These are phyloP conservation scores for Adelosebastes latens DNA, from an alignment of 2,797 vertebrate species.

Conservation along the genomic window DNA sequence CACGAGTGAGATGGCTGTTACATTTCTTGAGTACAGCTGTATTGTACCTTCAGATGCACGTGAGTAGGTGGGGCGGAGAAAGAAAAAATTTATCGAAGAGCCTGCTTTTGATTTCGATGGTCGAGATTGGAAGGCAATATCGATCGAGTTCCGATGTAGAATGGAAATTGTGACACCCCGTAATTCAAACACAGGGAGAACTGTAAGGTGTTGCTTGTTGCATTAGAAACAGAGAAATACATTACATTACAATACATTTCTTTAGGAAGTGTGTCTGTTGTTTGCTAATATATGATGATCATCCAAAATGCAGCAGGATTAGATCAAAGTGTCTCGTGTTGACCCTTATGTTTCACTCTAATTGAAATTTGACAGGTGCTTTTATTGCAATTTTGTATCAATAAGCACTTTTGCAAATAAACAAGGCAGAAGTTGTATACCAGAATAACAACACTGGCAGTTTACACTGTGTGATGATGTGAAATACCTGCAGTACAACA, in stretches of 20 bases:
- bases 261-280: neutral
- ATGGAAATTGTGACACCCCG: too few relatives aligned
- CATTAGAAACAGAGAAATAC: neutral
- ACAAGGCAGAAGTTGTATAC: neutral
- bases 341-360: neutral
- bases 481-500: neutral
- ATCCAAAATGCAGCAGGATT: constrained; percentile 6
- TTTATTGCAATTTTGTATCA: neutral
- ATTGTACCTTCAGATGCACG: too few relatives aligned
- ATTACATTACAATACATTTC: too few relatives aligned
- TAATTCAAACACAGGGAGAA: neutral
- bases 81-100: too few relatives aligned
- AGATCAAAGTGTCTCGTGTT: neutral
- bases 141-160: too few relatives aligned
- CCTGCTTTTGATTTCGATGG: too few relatives aligned
- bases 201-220: neutral
- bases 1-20: too few relatives aligned
- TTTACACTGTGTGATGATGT: neutral
- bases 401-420: neutral
- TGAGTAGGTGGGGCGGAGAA: too few relatives aligned
- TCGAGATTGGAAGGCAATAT: too few relatives aligned
- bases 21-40: too few relatives aligned
- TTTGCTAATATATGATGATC: neutral
- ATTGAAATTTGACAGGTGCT: constrained; percentile 19
- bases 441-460: neutral